These are phyloP conservation scores for Melipona bicolor DNA, from an alignment of 2,888 invertebrate genomes.

Conservation along the genomic window DNA sequence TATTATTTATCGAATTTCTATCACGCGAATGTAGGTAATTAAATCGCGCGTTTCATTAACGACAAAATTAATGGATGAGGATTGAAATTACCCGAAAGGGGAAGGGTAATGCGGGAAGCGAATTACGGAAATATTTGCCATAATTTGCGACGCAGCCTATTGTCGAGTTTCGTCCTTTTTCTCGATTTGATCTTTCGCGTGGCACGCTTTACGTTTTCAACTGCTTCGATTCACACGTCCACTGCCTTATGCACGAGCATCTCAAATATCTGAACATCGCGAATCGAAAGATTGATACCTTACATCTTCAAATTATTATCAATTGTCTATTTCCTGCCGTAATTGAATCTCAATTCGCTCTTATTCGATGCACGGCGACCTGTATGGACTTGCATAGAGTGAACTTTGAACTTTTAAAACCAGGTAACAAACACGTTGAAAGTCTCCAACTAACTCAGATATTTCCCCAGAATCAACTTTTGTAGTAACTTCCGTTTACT, in stretches of 20 bases:
- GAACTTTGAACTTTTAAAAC: too few species aligned
- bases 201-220: too few species aligned
- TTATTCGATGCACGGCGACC: neutral
- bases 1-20: constrained; percentile 37
- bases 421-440: neutral
- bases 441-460: neutral
- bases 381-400: too few species aligned
- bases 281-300: neutral
- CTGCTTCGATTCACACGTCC: too few species aligned
- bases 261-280: neutral
- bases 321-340: rapidly evolving
- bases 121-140: constrained; percentile 5
- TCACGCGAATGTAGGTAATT: constrained; percentile 40
- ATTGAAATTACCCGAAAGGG: constrained; percentile 3
- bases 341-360: neutral
- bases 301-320: neutral
- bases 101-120: neutral
- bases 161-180: neutral
- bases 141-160: neutral
- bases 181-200: too few species aligned
- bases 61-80: constrained; percentile 11
- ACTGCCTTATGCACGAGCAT: too few species aligned
- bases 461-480: neutral
- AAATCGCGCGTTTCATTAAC: constrained; percentile 43
- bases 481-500: too few species aligned